Conservation (phyloP, 2,888 invertebrate genomes). For the Dromius quadrimaculatus region DNA sequence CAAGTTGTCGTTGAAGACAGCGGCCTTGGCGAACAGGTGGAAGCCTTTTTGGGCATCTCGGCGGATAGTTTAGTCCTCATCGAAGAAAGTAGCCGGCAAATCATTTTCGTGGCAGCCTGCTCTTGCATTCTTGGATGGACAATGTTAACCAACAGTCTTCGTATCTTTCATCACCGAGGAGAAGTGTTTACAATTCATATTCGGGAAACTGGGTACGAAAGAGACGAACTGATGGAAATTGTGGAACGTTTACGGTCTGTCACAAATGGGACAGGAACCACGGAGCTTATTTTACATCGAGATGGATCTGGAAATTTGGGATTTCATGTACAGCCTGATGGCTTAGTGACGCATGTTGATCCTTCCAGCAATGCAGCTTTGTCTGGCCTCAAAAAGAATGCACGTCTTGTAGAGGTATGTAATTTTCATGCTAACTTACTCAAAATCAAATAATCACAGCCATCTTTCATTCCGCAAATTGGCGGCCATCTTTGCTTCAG, state of each 20-base stretch:
- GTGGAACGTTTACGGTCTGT: conserved; percentile 84
- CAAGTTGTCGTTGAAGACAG: conserved; percentile 81
- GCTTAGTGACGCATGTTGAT: conserved; percentile 95
- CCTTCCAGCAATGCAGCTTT: conserved; percentile 77
- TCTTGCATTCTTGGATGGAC: conserved; percentile 80
- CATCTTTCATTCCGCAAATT: too few species aligned
- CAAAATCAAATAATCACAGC: too few species aligned
- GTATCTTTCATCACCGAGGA: conserved; percentile 93
- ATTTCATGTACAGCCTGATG: conserved; percentile 92
- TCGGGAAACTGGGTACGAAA: conserved; percentile 76
- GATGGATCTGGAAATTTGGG: conserved; percentile 89
- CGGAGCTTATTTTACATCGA: conserved; percentile 84
- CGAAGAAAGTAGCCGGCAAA: conserved; percentile 84
- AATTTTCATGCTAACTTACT: too few species aligned
- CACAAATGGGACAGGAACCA: conserved; percentile 80
- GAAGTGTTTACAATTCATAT: conserved; percentile 89
- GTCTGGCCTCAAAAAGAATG: conserved; percentile 90
- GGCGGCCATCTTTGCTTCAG: too few species aligned
- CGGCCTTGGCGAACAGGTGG: conserved; percentile 74
- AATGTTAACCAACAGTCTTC: conserved; percentile 73
- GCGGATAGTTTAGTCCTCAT: conserved; percentile 89
- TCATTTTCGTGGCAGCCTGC: conserved; percentile 88
- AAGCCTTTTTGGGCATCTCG: conserved; percentile 88
- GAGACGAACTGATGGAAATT: conserved; percentile 80
- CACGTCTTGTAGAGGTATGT: conserved; percentile 82